These are phyloP conservation scores for Macrobrachium rosenbergii DNA, from an alignment of 1,140 invertebrate genomes.

Conservation along the genomic window DNA sequence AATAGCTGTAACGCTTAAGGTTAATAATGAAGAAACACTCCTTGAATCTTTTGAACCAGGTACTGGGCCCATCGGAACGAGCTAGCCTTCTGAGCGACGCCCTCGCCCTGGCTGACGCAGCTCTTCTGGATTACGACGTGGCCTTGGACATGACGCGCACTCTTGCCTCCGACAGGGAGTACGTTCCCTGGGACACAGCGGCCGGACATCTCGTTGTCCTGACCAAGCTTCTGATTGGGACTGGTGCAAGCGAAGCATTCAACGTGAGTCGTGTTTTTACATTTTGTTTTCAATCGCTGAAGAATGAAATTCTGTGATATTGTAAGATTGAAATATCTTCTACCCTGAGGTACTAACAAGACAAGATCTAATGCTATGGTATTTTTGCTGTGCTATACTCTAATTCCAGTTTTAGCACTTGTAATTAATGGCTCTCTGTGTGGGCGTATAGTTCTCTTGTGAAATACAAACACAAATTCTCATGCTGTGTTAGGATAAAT, in stretches of 20 bases:
- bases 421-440: too few relatives aligned
- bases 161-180: conserved; percentile 70
- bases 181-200: conserved; percentile 72
- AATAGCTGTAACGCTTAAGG: too few relatives aligned
- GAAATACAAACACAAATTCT: too few relatives aligned
- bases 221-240: conserved; percentile 75
- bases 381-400: too few relatives aligned
- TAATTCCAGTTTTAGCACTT: too few relatives aligned
- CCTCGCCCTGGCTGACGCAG: conserved; percentile 71
- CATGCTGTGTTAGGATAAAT: too few relatives aligned
- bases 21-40: too few relatives aligned
- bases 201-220: conserved; percentile 71
- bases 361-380: too few relatives aligned
- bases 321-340: too few relatives aligned
- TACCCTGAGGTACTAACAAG: too few relatives aligned
- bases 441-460: too few relatives aligned
- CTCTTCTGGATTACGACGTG: conserved; percentile 69
- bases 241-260: conserved; percentile 74
- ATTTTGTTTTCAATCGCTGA: background rate
- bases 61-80: conserved; percentile 69
- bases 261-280: conserved; percentile 72
- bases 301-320: too few relatives aligned
- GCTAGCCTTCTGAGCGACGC: conserved; percentile 72
- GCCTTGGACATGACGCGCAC: conserved; percentile 70
- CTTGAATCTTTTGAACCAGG: conserved; percentile 4